Conservation (phyloP, 2,888 invertebrate genomes). For the Drosophila hawaiiensis region DNA sequence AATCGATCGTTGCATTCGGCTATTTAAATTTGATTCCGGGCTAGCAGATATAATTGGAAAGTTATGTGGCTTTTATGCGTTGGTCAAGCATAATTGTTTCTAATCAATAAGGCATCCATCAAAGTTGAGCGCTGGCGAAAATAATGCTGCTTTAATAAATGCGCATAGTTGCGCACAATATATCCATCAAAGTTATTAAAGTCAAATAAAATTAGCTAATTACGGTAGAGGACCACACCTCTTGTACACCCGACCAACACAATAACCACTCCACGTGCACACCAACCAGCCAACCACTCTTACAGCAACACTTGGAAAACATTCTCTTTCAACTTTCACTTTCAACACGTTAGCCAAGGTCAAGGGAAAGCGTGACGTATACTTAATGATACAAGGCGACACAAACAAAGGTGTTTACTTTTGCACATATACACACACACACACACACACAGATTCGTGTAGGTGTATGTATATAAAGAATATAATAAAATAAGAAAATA, state of each 20-base stretch:
- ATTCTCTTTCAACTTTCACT: conserved; percentile 42
- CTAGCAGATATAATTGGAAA: not conserved
- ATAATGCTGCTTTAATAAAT: conserved; percentile 21
- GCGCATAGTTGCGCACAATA: conserved; percentile 21
- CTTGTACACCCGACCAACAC: not conserved
- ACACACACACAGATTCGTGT: not conserved
- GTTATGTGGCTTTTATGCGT: conserved; percentile 17
- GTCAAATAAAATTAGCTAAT: conserved; percentile 35
- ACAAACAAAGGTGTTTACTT: conserved; percentile 39
- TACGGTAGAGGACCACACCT: conserved; percentile 8
- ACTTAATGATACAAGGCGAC: conserved; percentile 18
- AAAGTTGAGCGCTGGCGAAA: conserved; percentile 15
- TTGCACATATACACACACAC: not conserved
- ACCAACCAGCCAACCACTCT: not conserved
- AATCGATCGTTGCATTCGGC: not conserved
- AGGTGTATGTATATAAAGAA: conserved; percentile 14
- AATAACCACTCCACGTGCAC: not conserved
- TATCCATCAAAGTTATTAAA: conserved; percentile 13
- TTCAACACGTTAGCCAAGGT: conserved; percentile 54
- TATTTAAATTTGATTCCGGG: not conserved
- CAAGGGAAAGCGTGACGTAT: conserved; percentile 53
- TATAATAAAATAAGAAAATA: conserved; percentile 12
- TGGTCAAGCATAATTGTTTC: conserved; percentile 23
- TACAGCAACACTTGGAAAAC: not conserved
- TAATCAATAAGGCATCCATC: conserved; percentile 15